phyloP scores from a whole-genome alignment of 2,113 vertebrate species.

The Neoarius graeffei region DNA sequence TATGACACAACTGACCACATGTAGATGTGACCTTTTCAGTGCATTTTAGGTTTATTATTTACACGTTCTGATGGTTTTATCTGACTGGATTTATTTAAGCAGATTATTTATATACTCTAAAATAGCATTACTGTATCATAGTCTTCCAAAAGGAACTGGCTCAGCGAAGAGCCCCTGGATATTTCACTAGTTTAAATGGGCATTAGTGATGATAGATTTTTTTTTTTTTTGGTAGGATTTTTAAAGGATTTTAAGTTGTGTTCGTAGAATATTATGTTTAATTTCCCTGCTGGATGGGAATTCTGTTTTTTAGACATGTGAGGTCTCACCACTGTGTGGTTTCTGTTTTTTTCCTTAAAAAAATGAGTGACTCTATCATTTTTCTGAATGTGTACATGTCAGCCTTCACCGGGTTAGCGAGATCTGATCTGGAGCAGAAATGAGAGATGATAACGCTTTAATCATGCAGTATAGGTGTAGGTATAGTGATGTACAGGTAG shows the following conservation, averaged over 20 bases:
- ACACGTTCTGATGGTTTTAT: constrained; percentile 9
- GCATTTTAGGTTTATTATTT: constrained; percentile 25
- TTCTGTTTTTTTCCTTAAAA: background rate
- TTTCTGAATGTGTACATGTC: background rate
- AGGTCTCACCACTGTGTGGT: constrained; percentile 51
- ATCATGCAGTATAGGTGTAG: background rate
- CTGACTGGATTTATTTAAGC: constrained; percentile 41
- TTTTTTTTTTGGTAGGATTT: constrained; percentile 7
- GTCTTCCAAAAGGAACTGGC: constrained; percentile 50
- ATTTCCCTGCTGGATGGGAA: constrained; percentile 26
- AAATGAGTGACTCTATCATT: background rate
- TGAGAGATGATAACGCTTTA: background rate
- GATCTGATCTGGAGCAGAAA: background rate
- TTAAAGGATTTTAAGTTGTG: constrained; percentile 21
- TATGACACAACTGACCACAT: constrained; percentile 18
- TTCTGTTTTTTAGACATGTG: constrained; percentile 25
- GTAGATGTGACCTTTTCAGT: constrained; percentile 23
- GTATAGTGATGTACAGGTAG: background rate
- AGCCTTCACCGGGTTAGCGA: background rate
- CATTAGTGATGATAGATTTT: background rate
- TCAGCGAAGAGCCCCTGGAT: constrained; percentile 25
- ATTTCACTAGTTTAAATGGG: constrained; percentile 31
- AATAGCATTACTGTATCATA: constrained; percentile 47
- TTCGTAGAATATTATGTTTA: constrained; percentile 2
- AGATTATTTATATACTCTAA: constrained; percentile 36